A percentile compares a stretch with the other conserved stretches of the same genome.
phyloP scores from a whole-genome alignment of 2,113 vertebrate genomes.

The Jaculus jaculus region DNA sequence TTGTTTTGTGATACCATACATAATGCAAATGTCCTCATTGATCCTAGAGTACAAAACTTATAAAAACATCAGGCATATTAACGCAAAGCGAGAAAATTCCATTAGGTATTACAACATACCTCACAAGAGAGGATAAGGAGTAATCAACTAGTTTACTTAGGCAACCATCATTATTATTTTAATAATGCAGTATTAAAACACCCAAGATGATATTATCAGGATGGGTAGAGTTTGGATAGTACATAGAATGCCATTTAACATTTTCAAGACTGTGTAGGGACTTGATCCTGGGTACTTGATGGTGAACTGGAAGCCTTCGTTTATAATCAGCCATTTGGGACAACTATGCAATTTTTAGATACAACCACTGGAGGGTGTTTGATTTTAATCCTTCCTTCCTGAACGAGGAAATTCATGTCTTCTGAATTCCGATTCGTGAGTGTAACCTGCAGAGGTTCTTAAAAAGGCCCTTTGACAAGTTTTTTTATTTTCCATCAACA shows the following conservation, averaged over 20 bases:
- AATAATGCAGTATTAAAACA: not conserved
- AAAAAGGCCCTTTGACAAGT: slow-evolving; percentile 79
- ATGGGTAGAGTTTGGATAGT: not conserved
- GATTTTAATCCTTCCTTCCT: slow-evolving; percentile 79
- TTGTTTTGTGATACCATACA: not conserved
- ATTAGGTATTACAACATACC: not conserved
- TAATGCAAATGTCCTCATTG: not conserved
- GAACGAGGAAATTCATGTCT: slow-evolving; percentile 68
- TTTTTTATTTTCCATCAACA: slow-evolving; percentile 76
- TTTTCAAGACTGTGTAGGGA: slow-evolving; percentile 20
- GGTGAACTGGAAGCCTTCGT: slow-evolving; percentile 56
- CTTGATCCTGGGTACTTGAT: slow-evolving; percentile 1
- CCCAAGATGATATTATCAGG: not conserved
- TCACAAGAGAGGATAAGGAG: not conserved
- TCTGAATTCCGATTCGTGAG: slow-evolving; percentile 73
- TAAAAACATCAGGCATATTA: not conserved
- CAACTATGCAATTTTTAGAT: slow-evolving; percentile 78
- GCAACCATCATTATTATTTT: not conserved
- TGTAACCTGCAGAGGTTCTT: slow-evolving; percentile 71
- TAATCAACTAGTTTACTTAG: not conserved
- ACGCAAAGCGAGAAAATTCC: not conserved
- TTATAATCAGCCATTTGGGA: slow-evolving; percentile 51
- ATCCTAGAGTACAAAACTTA: not conserved
- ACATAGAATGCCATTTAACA: not conserved
- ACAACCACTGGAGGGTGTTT: slow-evolving; percentile 86